phyloP scores from a whole-genome alignment of 2,888 invertebrate species.

The Exocentrus adspersus region DNA sequence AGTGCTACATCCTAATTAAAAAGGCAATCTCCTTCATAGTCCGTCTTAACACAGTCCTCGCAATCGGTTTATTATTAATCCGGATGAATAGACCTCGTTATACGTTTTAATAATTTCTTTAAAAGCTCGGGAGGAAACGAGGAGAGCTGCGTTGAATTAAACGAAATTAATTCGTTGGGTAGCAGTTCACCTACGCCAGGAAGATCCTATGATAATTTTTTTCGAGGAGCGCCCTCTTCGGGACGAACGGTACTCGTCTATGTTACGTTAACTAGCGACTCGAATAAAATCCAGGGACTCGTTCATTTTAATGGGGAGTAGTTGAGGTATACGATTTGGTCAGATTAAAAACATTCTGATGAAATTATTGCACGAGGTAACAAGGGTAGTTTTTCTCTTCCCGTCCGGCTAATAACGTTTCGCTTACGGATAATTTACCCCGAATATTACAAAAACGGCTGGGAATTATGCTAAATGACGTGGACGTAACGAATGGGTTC shows the following conservation, averaged over 20 bases:
- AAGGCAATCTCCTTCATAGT: not conserved
- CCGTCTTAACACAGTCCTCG: not conserved
- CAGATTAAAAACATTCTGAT: too few relatives aligned
- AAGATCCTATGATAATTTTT: too few relatives aligned
- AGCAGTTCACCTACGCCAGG: too few relatives aligned
- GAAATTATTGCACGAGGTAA: not conserved
- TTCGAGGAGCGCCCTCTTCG: not conserved
- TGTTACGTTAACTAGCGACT: not conserved
- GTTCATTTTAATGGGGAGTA: too few relatives aligned
- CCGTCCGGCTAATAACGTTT: slow-evolving; percentile 5
- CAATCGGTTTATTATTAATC: not conserved
- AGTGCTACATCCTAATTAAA: not conserved
- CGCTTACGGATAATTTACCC: slow-evolving; percentile 28
- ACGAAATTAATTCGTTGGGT: not conserved
- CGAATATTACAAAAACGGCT: slow-evolving; percentile 34
- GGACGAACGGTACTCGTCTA: too few relatives aligned
- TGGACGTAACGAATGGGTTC: slow-evolving; percentile 23
- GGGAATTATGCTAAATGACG: slow-evolving; percentile 27
- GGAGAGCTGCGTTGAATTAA: not conserved
- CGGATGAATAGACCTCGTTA: not conserved
- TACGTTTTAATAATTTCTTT: slow-evolving; percentile 2
- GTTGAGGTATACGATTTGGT: too few relatives aligned
- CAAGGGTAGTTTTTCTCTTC: not conserved
- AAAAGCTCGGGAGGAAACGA: not conserved
- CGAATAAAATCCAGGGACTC: too few relatives aligned